Conservation (phyloP, 1,140 invertebrate species). For the Dreissena polymorpha region DNA sequence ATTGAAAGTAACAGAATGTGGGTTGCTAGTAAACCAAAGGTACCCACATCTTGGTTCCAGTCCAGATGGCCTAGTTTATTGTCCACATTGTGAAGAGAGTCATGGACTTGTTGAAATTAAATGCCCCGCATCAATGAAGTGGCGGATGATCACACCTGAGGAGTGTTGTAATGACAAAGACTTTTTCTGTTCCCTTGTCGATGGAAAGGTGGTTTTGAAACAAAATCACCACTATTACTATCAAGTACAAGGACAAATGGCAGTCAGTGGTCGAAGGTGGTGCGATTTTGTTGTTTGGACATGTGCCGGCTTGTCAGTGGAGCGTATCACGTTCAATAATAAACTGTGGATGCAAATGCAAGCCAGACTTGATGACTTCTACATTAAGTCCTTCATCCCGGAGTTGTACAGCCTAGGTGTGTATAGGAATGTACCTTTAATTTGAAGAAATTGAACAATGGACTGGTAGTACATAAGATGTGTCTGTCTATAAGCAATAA, state of each 20-base stretch:
- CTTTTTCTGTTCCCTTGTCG: slow-evolving; percentile 22
- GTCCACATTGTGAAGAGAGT: neutral
- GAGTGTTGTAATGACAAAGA: slow-evolving; percentile 36
- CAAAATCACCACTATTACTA: slow-evolving; percentile 75
- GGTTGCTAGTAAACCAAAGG: neutral
- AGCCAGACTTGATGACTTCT: too few species aligned
- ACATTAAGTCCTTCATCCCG: too few species aligned
- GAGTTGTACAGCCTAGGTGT: too few species aligned
- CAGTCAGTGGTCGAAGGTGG: slow-evolving; percentile 69
- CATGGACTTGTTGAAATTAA: slow-evolving; percentile 53
- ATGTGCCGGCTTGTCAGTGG: slow-evolving; percentile 9
- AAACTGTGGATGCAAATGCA: too few species aligned
- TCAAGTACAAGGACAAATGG: slow-evolving; percentile 78
- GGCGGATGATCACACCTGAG: slow-evolving; percentile 16
- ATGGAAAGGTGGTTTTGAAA: slow-evolving; percentile 62
- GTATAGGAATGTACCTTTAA: too few species aligned
- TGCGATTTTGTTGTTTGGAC: slow-evolving; percentile 76
- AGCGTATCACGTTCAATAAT: neutral
- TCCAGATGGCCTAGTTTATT: slow-evolving; percentile 34
- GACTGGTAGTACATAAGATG: too few species aligned
- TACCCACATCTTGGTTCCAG: slow-evolving; percentile 32
- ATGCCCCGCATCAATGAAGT: slow-evolving; percentile 30
- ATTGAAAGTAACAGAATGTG: slow-evolving; percentile 1
- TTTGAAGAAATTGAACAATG: too few species aligned
- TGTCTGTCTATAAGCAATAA: too few species aligned